Conservation (phyloP, 2,888 invertebrate genomes). For the Malacosoma neustria region DNA sequence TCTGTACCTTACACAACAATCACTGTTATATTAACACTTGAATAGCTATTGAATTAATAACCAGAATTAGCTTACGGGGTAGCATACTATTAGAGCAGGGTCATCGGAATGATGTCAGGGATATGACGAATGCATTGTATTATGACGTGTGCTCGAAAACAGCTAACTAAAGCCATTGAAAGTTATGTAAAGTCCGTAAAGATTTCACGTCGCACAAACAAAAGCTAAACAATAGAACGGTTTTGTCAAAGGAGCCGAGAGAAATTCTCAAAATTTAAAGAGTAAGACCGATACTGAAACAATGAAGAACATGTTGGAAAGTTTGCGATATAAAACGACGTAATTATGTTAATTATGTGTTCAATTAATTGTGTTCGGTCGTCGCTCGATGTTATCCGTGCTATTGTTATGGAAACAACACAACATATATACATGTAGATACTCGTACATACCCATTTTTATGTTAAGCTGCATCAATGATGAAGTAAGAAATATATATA, state of each 20-base stretch:
- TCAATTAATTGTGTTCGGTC: background rate
- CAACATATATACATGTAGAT: background rate
- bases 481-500: too few relatives aligned
- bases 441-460: too few relatives aligned
- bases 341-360: background rate
- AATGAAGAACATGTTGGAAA: background rate
- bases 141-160: background rate
- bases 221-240: background rate
- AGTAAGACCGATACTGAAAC: background rate
- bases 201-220: background rate
- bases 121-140: background rate
- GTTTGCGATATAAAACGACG: background rate
- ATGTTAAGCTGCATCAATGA: too few relatives aligned
- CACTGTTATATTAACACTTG: too few relatives aligned
- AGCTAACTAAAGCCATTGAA: background rate
- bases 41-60: too few relatives aligned
- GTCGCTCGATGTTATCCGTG: background rate
- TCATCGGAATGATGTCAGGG: background rate
- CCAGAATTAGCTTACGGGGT: background rate
- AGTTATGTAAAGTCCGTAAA: background rate
- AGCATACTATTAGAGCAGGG: background rate
- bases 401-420: background rate
- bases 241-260: background rate
- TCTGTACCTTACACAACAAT: too few relatives aligned
- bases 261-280: background rate